phyloP scores from a whole-genome alignment of 2,797 vertebrate species.

The Peromyscus eremicus region DNA sequence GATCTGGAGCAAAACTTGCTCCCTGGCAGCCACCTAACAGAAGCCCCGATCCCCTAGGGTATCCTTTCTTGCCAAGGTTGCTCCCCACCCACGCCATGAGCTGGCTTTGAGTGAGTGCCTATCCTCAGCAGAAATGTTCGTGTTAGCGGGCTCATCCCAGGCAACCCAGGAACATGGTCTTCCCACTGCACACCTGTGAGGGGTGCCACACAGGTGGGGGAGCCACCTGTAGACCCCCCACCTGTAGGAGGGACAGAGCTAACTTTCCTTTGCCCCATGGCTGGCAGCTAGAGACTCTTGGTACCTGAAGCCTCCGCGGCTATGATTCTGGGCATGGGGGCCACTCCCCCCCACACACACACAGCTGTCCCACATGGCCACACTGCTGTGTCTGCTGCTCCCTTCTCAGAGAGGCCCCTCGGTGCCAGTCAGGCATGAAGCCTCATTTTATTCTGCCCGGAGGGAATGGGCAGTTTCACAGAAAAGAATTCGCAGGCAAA shows the following conservation, averaged over 20 bases:
- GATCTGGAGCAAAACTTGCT: not conserved
- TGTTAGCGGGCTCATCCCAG: not conserved
- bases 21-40: not conserved
- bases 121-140: not conserved
- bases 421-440: fast-evolving
- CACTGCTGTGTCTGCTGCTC: fast-evolving
- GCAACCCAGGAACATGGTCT: not conserved
- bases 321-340: not conserved
- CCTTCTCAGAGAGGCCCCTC: not conserved
- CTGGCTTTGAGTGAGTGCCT: not conserved
- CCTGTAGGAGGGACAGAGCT: not conserved
- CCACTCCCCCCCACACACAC: not conserved
- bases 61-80: not conserved
- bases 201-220: not conserved
- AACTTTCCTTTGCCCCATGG: not conserved
- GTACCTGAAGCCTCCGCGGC: fast-evolving
- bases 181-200: not conserved
- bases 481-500: not conserved
- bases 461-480: not conserved
- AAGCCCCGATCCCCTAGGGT: not conserved
- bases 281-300: not conserved
- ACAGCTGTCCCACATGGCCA: fast-evolving
- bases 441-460: not conserved
- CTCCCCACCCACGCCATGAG: too few species aligned
- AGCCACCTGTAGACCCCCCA: not conserved